Percentiles rank a stretch among this genome's conserved stretches.
Evolutionary conservation across 2,888 invertebrate species (phyloP).

Genomic region (Scotopteryx bipunctaria): DNA sequence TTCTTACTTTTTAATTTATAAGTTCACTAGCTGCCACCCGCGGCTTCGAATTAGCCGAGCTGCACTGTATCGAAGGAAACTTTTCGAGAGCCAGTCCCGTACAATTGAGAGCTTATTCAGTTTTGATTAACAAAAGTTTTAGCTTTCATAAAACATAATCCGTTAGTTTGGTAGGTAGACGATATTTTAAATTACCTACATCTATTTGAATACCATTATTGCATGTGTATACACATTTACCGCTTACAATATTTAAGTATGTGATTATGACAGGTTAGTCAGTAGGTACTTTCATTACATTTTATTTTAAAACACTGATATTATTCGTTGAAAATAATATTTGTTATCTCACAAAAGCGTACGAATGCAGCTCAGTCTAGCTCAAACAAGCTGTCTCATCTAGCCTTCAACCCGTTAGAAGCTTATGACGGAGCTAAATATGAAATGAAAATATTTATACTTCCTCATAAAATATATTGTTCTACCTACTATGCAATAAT

Average conservation of each 20-base stretch:
- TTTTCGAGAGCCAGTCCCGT: conserved; percentile 46
- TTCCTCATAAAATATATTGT: background rate
- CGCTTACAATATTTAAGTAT: too few relatives aligned
- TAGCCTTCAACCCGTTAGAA: conserved; percentile 4
- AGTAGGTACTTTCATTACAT: too few relatives aligned
- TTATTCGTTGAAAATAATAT: too few relatives aligned
- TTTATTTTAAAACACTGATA: background rate
- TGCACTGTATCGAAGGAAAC: conserved; percentile 59
- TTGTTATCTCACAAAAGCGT: conserved; percentile 2
- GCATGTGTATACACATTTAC: too few relatives aligned
- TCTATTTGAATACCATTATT: too few relatives aligned
- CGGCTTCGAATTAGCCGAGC: conserved; percentile 73
- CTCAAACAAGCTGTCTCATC: conserved; percentile 10
- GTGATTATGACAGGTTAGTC: too few relatives aligned
- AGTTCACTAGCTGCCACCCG: conserved; percentile 57
- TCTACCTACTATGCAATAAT: too few relatives aligned
- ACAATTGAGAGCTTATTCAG: conserved; percentile 64
- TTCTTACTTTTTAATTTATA: background rate
- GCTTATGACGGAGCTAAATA: conserved; percentile 7
- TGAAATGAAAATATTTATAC: background rate
- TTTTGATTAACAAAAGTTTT: conserved; percentile 57
- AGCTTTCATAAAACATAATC: conserved; percentile 28
- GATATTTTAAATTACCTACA: too few relatives aligned
- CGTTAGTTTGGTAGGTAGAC: conserved; percentile 2
- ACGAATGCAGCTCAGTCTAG: conserved; percentile 8